Evolutionary conservation across 2,888 invertebrate genomes (phyloP).

Genomic region (Spisula solida): DNA sequence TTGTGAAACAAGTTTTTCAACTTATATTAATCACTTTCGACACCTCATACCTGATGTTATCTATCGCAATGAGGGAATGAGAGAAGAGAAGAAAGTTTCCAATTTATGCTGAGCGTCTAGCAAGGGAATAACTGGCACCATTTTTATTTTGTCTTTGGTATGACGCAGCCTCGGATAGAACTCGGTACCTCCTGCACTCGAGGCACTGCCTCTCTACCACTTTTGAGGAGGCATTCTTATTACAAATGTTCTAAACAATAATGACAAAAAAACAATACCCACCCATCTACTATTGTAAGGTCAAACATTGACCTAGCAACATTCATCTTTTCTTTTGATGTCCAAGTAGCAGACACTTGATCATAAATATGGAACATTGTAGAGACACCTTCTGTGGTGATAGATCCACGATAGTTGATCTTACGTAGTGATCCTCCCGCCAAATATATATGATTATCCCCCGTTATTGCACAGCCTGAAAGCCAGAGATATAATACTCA

Average conservation of each 20-base stretch:
- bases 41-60: no score
- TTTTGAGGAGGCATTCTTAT: no score
- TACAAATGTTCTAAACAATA: not conserved
- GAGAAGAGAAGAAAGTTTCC: no score
- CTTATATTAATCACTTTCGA: no score
- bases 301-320: conserved; percentile 88
- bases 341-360: conserved; percentile 88
- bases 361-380: conserved; percentile 84
- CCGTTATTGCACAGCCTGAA: conserved; percentile 83
- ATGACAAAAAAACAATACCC: conserved; percentile 54
- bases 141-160: no score
- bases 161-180: no score
- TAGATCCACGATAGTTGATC: conserved; percentile 85
- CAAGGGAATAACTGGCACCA: no score
- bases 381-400: conserved; percentile 85
- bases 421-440: conserved; percentile 86
- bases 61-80: no score
- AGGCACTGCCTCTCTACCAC: no score
- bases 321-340: conserved; percentile 88
- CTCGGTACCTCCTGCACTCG: no score
- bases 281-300: conserved; percentile 89
- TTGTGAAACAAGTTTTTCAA: no score
- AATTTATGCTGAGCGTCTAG: no score
- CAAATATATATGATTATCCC: conserved; percentile 86
- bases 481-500: not conserved